These are phyloP conservation scores for Tachysurus vachellii DNA, from an alignment of 2,113 vertebrate species.

Conservation along the genomic window DNA sequence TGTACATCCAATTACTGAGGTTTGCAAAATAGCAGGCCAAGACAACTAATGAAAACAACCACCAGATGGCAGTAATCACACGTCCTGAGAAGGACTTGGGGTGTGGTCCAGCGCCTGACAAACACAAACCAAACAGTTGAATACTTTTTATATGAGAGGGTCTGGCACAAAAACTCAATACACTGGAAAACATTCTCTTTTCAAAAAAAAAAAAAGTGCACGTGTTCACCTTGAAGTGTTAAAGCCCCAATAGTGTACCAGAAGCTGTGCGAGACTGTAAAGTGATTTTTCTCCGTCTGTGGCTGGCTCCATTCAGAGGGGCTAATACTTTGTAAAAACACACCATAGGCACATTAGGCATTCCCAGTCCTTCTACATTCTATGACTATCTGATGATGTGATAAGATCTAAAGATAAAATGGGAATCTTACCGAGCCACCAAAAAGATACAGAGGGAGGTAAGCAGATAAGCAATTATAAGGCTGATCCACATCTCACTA, in stretches of 20 bases:
- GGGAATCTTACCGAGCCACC: slow-evolving; percentile 75
- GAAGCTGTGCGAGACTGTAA: slow-evolving; percentile 84
- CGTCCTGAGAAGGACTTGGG: slow-evolving; percentile 80
- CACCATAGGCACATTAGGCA: background rate
- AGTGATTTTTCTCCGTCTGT: slow-evolving; percentile 73
- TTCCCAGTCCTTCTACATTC: background rate
- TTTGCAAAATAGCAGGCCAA: slow-evolving; percentile 82
- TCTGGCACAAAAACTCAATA: background rate
- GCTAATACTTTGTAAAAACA: slow-evolving; percentile 75
- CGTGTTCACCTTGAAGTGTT: slow-evolving; percentile 80
- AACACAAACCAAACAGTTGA: background rate
- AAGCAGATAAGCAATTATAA: slow-evolving; percentile 80
- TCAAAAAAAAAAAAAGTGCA: background rate
- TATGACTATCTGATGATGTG: background rate
- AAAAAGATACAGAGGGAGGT: slow-evolving; percentile 82
- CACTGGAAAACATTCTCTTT: background rate
- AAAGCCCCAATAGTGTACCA: slow-evolving; percentile 85
- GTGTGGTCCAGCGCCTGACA: slow-evolving; percentile 81
- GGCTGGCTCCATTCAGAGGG: slow-evolving; percentile 83
- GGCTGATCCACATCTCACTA: slow-evolving; percentile 80
- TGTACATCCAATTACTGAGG: slow-evolving; percentile 70
- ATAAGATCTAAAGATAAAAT: background rate
- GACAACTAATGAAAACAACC: slow-evolving; percentile 82
- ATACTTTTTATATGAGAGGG: background rate
- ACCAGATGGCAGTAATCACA: slow-evolving; percentile 82